phyloP scores from a whole-genome alignment of 2,888 invertebrate species.

The Coleophora flavipennella region DNA sequence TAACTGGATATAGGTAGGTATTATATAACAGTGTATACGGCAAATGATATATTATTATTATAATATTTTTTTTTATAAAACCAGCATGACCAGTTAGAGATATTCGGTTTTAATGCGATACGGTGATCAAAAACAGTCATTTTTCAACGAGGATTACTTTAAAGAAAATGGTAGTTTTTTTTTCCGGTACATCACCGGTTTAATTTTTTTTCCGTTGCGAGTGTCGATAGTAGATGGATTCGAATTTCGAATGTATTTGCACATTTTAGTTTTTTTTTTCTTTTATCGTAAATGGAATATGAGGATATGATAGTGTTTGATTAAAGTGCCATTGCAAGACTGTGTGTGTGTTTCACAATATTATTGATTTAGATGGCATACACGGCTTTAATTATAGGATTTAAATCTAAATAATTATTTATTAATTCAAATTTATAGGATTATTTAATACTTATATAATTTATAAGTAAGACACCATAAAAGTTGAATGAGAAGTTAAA shows the following conservation, averaged over 20 bases:
- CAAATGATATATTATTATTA: conserved; percentile 57
- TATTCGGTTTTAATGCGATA: conserved; percentile 50
- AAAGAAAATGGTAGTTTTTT: conserved; percentile 24
- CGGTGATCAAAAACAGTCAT: conserved; percentile 53
- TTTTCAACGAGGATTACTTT: conserved; percentile 40
- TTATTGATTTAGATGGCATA: too few species aligned
- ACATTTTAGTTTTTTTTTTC: conserved; percentile 27
- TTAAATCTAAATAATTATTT: too few species aligned
- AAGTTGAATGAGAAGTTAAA: too few species aligned
- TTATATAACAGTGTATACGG: conserved; percentile 50
- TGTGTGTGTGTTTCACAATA: too few species aligned
- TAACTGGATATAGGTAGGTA: conserved; percentile 54
- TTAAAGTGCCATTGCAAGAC: conserved; percentile 16
- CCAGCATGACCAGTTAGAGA: conserved; percentile 36
- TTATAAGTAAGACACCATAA: too few species aligned
- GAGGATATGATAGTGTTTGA: conserved; percentile 31
- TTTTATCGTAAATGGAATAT: conserved; percentile 35
- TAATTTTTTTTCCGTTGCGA: conserved; percentile 32
- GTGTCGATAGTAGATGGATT: conserved; percentile 51
- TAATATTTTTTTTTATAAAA: conserved; percentile 36
- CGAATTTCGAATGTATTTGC: conserved; percentile 24
- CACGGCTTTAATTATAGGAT: too few species aligned
- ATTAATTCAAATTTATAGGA: too few species aligned
- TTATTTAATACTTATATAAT: too few species aligned
- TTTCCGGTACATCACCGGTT: conserved; percentile 40